Conservation (phyloP, 2,113 vertebrate species). For the Amphiprion ocellaris region DNA sequence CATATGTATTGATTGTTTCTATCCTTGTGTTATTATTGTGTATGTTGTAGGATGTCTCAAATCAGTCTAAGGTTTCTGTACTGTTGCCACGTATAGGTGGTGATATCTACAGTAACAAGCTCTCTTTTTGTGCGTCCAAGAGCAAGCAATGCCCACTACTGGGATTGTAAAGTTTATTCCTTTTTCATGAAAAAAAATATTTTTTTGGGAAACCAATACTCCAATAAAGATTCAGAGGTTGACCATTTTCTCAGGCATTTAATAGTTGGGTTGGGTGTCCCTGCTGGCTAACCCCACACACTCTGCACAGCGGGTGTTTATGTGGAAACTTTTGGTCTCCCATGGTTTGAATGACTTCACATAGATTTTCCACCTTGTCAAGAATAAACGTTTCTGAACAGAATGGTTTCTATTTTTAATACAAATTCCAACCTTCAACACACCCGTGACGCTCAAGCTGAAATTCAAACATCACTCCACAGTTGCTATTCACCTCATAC, state of each 20-base stretch:
- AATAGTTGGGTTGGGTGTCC: background rate
- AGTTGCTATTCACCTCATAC: background rate
- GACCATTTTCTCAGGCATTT: background rate
- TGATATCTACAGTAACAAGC: background rate
- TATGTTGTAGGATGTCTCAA: too few species aligned
- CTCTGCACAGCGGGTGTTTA: background rate
- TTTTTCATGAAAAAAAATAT: constrained; percentile 15
- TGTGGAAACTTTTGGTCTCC: constrained; percentile 9
- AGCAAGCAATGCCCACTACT: background rate
- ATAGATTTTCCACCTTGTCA: background rate
- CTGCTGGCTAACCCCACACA: background rate
- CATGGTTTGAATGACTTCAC: background rate
- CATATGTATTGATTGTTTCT: too few species aligned
- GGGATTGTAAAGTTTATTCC: background rate
- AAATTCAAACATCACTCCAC: background rate
- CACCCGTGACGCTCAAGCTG: background rate
- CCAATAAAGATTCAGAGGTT: background rate
- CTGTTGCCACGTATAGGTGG: background rate
- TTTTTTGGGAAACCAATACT: constrained; percentile 11
- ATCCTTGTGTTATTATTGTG: too few species aligned
- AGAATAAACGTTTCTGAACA: background rate
- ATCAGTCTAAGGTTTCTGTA: too few species aligned
- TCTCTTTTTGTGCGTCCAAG: background rate
- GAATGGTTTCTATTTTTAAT: background rate
- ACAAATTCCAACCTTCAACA: background rate